Percentiles rank a stretch among this genome's conserved stretches.
These are phyloP conservation scores for Ornithoptera priamus DNA, from an alignment of 2,888 invertebrate genomes.

Conservation along the genomic window DNA sequence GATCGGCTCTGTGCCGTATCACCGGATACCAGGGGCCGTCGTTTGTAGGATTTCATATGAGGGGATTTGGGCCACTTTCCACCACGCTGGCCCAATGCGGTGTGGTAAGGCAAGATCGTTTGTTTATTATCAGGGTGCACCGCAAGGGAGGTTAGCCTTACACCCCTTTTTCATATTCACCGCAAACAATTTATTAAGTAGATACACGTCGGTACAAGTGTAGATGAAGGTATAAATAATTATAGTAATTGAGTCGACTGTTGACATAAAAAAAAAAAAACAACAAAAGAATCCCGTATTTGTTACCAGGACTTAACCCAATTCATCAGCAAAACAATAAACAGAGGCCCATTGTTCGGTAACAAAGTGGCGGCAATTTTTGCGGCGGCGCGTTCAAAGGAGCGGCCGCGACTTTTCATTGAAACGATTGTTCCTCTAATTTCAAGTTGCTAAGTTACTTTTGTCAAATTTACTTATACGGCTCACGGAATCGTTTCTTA, in stretches of 20 bases:
- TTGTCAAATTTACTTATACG: not conserved
- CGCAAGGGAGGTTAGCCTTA: too few species aligned
- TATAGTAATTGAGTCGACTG: conserved; percentile 3
- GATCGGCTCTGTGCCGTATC: too few species aligned
- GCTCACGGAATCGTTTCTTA: too few species aligned
- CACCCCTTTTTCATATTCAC: too few species aligned
- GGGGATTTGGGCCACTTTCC: too few species aligned
- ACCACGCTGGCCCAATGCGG: too few species aligned
- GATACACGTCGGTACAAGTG: too few species aligned
- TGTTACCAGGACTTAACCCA: conserved; percentile 12
- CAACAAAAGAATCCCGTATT: conserved; percentile 8
- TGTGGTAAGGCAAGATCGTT: too few species aligned
- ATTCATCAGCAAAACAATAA: conserved; percentile 24
- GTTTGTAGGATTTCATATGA: too few species aligned
- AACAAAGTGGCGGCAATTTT: conserved; percentile 22
- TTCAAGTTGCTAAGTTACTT: conserved; percentile 7
- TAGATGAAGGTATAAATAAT: not conserved
- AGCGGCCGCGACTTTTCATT: conserved; percentile 12
- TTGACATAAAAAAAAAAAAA: conserved; percentile 1
- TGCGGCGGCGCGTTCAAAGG: conserved; percentile 14
- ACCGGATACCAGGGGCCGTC: too few species aligned
- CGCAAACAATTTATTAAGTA: too few species aligned
- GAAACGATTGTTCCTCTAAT: conserved; percentile 19
- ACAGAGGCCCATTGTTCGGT: conserved; percentile 18
- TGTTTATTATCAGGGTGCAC: too few species aligned